These are phyloP conservation scores for Neomorphus geoffroyi DNA, from an alignment of 2,797 vertebrate genomes.

Conservation along the genomic window DNA sequence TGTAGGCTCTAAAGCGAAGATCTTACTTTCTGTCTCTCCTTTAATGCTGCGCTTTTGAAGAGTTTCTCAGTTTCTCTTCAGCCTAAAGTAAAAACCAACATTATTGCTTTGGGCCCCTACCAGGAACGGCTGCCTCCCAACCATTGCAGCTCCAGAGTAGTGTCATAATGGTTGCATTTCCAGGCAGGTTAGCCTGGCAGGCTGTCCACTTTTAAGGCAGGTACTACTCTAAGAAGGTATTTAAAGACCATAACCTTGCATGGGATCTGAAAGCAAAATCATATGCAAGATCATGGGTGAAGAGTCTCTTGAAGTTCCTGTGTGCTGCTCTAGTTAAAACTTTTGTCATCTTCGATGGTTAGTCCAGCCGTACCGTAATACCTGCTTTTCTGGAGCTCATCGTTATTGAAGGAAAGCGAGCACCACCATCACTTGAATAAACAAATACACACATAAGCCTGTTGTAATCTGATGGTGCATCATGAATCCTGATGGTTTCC, in stretches of 20 bases:
- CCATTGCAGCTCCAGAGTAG: not conserved
- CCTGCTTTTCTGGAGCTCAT: not conserved
- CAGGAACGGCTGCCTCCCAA: not conserved
- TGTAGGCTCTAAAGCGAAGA: not conserved
- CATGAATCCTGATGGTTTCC: not conserved
- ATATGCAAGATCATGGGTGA: not conserved
- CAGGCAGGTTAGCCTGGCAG: not conserved
- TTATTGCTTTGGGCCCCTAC: not conserved
- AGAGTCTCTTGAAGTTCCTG: not conserved
- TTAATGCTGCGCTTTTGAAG: not conserved
- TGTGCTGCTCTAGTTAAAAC: not conserved
- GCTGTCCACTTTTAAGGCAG: not conserved
- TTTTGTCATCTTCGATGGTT: not conserved
- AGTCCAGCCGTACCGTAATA: not conserved
- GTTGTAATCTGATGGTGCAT: not conserved
- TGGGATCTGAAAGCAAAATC: not conserved
- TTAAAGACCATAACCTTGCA: not conserved
- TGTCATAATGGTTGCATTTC: not conserved
- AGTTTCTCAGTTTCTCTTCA: not conserved
- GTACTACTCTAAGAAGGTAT: fast-evolving
- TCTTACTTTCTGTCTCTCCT: not conserved
- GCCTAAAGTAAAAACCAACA: not conserved
- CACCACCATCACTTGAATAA: fast-evolving
- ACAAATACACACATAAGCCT: not conserved
- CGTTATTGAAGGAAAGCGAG: not conserved